A percentile compares a stretch with the other conserved stretches of the same genome.
These are phyloP conservation scores for Acestrorhynchus altus DNA, from an alignment of 2,797 vertebrate species.

Conservation along the genomic window DNA sequence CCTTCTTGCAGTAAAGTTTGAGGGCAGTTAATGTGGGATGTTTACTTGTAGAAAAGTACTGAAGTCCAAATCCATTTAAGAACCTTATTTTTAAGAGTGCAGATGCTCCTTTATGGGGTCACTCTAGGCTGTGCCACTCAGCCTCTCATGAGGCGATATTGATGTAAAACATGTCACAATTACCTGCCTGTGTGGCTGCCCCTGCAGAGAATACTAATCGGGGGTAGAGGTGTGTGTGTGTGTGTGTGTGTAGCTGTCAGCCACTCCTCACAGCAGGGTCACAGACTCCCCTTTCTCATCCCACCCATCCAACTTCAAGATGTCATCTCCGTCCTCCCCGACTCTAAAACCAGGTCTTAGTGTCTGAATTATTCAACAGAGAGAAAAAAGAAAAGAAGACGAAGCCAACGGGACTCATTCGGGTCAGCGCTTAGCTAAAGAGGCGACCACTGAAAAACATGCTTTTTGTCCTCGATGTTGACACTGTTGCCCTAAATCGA, in stretches of 20 bases:
- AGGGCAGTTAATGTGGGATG: too few relatives aligned
- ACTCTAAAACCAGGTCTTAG: slow-evolving; percentile 42
- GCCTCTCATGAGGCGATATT: slow-evolving; percentile 62
- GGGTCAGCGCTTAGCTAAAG: slow-evolving; percentile 66
- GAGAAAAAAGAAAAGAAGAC: slow-evolving; percentile 1
- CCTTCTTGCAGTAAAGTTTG: too few relatives aligned
- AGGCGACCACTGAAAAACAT: slow-evolving; percentile 32
- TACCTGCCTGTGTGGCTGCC: slow-evolving; percentile 66
- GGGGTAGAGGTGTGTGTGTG: slow-evolving; percentile 57
- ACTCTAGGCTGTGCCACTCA: slow-evolving; percentile 50
- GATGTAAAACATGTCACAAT: slow-evolving; percentile 77
- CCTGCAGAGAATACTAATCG: slow-evolving; percentile 71
- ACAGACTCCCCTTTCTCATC: slow-evolving; percentile 58
- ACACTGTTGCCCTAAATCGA: slow-evolving; percentile 49
- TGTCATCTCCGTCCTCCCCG: slow-evolving; percentile 44
- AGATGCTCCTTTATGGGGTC: slow-evolving; percentile 48
- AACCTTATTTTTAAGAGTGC: neutral
- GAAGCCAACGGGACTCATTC: slow-evolving; percentile 49
- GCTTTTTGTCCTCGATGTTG: slow-evolving; percentile 42
- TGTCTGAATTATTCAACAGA: slow-evolving; percentile 77
- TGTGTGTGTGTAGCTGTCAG: slow-evolving; percentile 47
- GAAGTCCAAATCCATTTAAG: neutral
- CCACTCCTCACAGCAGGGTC: slow-evolving; percentile 62
- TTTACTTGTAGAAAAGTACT: too few relatives aligned
- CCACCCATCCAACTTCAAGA: slow-evolving; percentile 43